A percentile compares a stretch with the other conserved stretches of the same genome.
Conservation (phyloP, 2,113 vertebrate genomes). For the western clawed frog (Xenopus tropicalis) region DNA sequence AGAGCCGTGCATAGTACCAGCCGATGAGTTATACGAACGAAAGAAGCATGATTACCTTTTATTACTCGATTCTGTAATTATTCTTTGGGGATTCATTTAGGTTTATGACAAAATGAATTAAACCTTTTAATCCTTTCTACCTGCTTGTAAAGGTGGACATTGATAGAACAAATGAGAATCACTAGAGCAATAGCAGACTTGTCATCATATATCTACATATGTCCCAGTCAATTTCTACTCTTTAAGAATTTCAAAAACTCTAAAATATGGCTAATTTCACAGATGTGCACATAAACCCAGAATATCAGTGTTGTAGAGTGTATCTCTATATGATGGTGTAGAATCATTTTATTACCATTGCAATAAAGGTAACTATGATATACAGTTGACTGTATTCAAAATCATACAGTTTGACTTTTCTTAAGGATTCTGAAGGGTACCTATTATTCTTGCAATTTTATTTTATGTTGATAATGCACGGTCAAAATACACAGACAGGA, state of each 20-base stretch:
- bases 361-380: too few species aligned
- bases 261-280: neutral
- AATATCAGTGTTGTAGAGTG: neutral
- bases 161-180: conserved; percentile 54
- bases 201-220: neutral
- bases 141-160: conserved; percentile 60
- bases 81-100: conserved; percentile 60
- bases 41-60: conserved; percentile 60
- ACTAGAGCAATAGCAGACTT: conserved; percentile 21
- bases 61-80: conserved; percentile 62
- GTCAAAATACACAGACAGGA: too few species aligned
- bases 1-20: conserved; percentile 9
- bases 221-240: neutral
- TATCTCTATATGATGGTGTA: neutral
- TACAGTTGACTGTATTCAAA: too few species aligned
- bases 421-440: too few species aligned
- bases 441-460: too few species aligned
- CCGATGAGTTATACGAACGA: conserved; percentile 47
- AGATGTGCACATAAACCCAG: neutral
- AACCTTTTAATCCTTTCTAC: conserved; percentile 63
- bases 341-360: neutral
- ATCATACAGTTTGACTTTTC: too few species aligned
- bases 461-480: too few species aligned
- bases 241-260: neutral
- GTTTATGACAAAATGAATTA: conserved; percentile 62